These are phyloP conservation scores for Andrena hattorfiana DNA, from an alignment of 2,888 invertebrate species.

Conservation along the genomic window DNA sequence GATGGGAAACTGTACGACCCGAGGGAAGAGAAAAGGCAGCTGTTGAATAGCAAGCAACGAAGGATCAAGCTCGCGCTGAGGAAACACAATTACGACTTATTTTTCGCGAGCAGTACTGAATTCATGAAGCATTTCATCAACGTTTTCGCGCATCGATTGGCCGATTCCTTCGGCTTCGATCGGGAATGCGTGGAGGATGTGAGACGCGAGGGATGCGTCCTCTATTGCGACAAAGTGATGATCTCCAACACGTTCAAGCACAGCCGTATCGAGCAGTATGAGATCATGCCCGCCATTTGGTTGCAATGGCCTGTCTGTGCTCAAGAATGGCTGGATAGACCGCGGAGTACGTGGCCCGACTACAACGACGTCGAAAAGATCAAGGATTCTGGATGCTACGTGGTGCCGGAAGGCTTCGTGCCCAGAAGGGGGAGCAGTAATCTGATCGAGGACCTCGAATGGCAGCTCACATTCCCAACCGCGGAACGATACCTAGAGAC, in stretches of 20 bases:
- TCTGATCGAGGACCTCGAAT: conserved; percentile 89
- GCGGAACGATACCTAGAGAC: conserved; percentile 92
- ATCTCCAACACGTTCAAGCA: conserved; percentile 79
- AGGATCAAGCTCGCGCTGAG: conserved; percentile 74
- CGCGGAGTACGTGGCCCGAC: conserved; percentile 90
- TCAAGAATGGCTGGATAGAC: conserved; percentile 89
- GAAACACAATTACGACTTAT: conserved; percentile 76
- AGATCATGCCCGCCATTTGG: conserved; percentile 90
- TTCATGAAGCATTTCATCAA: conserved; percentile 91
- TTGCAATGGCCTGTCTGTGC: conserved; percentile 91
- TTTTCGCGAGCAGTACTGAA: conserved; percentile 87
- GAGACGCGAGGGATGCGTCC: conserved; percentile 88
- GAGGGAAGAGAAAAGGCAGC: conserved; percentile 64
- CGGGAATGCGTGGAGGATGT: conserved; percentile 85
- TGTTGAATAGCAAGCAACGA: conserved; percentile 75
- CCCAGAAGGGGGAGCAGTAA: conserved; percentile 87
- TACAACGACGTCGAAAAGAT: conserved; percentile 89
- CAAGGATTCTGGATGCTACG: conserved; percentile 88
- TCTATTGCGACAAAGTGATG: conserved; percentile 87
- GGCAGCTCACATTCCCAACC: conserved; percentile 92
- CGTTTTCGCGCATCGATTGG: conserved; percentile 88
- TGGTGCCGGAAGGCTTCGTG: conserved; percentile 90
- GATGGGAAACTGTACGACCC: conserved; percentile 78
- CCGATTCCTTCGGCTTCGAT: conserved; percentile 87
- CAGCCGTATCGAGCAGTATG: conserved; percentile 85